Evolutionary conservation across 1,140 invertebrate species (phyloP).

Genomic region (Cheumatopsyche charites): DNA sequence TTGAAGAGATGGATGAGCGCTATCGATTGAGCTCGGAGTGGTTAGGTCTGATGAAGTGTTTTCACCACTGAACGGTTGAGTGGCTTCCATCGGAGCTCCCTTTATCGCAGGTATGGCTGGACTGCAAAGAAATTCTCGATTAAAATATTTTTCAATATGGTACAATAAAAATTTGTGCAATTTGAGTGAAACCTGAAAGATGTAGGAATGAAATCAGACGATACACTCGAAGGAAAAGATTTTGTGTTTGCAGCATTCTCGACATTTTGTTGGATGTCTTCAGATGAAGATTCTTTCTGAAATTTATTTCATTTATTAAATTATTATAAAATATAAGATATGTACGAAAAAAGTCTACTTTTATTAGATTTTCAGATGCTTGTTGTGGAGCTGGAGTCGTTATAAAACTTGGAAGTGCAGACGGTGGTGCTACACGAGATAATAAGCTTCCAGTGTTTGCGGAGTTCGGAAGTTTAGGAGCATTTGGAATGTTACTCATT

Average conservation of each 20-base stretch:
- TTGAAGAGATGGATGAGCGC: slow-evolving; percentile 39
- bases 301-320: not conserved
- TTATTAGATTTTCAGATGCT: slow-evolving; percentile 44
- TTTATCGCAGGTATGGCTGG: slow-evolving; percentile 65
- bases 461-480: slow-evolving; percentile 39
- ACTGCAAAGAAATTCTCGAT: slow-evolving; percentile 51
- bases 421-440: slow-evolving; percentile 65
- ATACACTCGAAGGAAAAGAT: slow-evolving; percentile 35
- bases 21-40: slow-evolving; percentile 51
- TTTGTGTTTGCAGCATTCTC: not conserved
- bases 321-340: not conserved
- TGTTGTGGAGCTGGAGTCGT: slow-evolving; percentile 49
- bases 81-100: slow-evolving; percentile 59
- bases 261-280: slow-evolving; percentile 9
- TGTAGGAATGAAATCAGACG: slow-evolving; percentile 41
- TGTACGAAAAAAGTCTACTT: slow-evolving; percentile 32
- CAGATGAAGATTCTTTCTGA: slow-evolving; percentile 38
- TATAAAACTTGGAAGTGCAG: slow-evolving; percentile 64
- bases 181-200: slow-evolving; percentile 46
- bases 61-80: slow-evolving; percentile 55
- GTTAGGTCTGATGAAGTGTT: slow-evolving; percentile 54
- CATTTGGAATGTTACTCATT: slow-evolving; percentile 38
- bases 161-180: not conserved
- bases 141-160: slow-evolving; percentile 18
- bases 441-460: slow-evolving; percentile 59